Conservation (phyloP, 1,140 invertebrate species). For the Platyura marginata region DNA sequence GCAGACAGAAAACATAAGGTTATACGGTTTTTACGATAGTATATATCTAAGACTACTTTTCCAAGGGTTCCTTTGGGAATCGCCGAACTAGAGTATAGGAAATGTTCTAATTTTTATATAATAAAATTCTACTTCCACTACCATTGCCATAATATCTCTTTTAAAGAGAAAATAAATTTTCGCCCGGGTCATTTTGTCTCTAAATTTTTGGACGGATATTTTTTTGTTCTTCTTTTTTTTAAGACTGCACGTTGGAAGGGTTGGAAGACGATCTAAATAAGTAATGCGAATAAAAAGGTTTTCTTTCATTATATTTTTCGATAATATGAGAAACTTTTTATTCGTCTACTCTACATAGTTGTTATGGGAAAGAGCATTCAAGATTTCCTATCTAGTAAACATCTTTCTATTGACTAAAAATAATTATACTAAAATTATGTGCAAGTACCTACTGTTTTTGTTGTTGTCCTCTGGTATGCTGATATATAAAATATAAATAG, state of each 20-base stretch:
- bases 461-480: background rate
- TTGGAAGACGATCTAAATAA: too few relatives aligned
- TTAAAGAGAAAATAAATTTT: background rate
- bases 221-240: background rate
- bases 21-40: too few relatives aligned
- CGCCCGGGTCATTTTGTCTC: background rate
- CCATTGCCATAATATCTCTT: background rate
- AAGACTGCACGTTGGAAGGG: background rate
- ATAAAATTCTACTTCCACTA: too few relatives aligned
- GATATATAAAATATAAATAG: background rate
- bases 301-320: background rate
- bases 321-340: background rate
- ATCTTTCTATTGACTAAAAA: background rate
- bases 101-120: too few relatives aligned
- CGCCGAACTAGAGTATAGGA: too few relatives aligned
- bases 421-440: background rate
- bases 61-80: too few relatives aligned
- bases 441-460: background rate
- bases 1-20: too few relatives aligned
- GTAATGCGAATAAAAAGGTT: background rate
- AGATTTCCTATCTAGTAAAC: background rate
- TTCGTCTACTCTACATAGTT: background rate
- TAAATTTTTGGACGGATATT: background rate
- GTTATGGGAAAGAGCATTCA: background rate
- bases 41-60: too few relatives aligned